These are phyloP conservation scores for Camelus bactrianus DNA, from an alignment of 2,113 vertebrate species.

Conservation along the genomic window DNA sequence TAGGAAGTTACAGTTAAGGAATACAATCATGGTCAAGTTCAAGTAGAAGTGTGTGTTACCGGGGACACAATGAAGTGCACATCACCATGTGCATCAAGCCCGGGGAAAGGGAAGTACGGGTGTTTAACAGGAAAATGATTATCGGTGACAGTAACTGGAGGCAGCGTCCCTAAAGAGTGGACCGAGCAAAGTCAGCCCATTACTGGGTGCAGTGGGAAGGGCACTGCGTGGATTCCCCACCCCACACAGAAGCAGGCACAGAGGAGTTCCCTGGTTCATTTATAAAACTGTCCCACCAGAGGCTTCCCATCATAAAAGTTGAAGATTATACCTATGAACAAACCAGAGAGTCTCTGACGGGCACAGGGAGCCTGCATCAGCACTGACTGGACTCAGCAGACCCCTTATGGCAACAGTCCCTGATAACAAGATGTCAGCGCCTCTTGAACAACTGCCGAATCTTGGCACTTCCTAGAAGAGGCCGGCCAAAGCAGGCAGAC, in stretches of 20 bases:
- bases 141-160: background rate
- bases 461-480: background rate
- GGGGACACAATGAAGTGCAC: background rate
- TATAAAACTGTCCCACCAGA: background rate
- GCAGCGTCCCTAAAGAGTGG: background rate
- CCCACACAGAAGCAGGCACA: background rate
- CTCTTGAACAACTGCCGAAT: background rate
- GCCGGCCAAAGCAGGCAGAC: background rate
- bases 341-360: background rate
- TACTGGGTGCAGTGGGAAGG: accelerated
- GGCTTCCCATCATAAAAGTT: background rate
- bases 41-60: background rate
- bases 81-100: no score
- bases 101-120: background rate
- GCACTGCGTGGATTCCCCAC: accelerated
- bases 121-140: background rate
- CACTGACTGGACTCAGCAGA: background rate
- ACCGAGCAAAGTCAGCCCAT: background rate
- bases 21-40: background rate
- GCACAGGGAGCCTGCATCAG: background rate
- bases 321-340: no score
- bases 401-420: background rate
- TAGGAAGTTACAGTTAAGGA: background rate
- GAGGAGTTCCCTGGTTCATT: background rate
- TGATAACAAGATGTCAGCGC: background rate